phyloP scores from a whole-genome alignment of 2,888 invertebrate genomes.

The Caradrina kadenii region DNA sequence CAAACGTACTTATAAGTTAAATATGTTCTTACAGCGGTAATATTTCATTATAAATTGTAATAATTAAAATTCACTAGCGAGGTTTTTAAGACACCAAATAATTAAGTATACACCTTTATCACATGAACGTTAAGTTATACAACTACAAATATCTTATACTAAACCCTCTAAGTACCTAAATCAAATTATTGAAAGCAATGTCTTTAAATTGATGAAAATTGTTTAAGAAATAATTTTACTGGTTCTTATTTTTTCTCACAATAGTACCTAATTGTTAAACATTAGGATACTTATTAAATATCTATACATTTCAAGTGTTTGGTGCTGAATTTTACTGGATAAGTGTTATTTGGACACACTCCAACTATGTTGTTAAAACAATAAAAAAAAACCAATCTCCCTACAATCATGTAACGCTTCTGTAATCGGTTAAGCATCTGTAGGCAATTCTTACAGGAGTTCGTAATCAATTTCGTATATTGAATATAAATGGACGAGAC shows the following conservation, averaged over 20 bases:
- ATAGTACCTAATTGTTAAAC: conserved; percentile 40
- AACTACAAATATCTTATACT: conserved; percentile 58
- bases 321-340: conserved; percentile 28
- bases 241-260: conserved; percentile 33
- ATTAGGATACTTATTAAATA: conserved; percentile 23
- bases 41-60: conserved; percentile 54
- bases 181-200: conserved; percentile 44
- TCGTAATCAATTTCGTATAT: conserved; percentile 10
- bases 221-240: conserved; percentile 37
- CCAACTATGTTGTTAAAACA: conserved; percentile 9
- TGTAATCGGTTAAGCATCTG: conserved; percentile 19
- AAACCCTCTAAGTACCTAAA: conserved; percentile 62
- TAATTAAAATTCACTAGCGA: conserved; percentile 65
- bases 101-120: conserved; percentile 73
- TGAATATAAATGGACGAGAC: conserved; percentile 4
- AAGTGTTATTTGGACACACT: conserved; percentile 11
- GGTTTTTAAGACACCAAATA: conserved; percentile 67
- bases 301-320: conserved; percentile 11
- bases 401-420: conserved; percentile 15
- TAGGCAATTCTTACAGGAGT: conserved; percentile 14
- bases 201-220: conserved; percentile 29
- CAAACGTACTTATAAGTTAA: conserved; percentile 58
- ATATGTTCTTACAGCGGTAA: conserved; percentile 57
- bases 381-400: conserved; percentile 15
- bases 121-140: conserved; percentile 66